phyloP scores from a whole-genome alignment of 2,113 vertebrate genomes.

The Tychaedon coryphoeus region DNA sequence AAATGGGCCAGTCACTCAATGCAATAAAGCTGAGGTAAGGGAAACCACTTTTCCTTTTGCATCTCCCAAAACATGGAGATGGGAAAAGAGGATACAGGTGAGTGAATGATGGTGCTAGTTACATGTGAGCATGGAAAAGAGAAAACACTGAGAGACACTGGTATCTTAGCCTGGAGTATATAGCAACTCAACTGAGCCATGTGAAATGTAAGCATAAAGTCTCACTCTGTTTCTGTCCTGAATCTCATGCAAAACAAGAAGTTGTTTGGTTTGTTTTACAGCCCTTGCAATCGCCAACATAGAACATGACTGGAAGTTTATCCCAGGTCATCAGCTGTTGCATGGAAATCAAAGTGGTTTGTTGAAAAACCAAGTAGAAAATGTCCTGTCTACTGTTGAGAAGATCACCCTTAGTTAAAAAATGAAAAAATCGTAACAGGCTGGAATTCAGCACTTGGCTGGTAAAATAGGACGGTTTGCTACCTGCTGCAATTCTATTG shows the following conservation, averaged over 20 bases:
- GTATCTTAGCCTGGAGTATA: neutral
- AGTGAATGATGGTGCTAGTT: neutral
- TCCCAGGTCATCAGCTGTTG: neutral
- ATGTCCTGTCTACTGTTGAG: neutral
- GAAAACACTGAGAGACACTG: neutral
- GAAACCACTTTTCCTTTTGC: neutral
- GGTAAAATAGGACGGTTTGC: neutral
- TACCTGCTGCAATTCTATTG: neutral
- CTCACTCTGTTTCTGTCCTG: neutral
- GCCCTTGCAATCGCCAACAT: neutral
- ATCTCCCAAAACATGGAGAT: neutral
- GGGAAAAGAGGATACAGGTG: neutral
- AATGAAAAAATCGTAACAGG: neutral
- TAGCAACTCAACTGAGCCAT: neutral
- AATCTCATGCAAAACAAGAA: neutral
- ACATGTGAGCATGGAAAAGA: neutral
- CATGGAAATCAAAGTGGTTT: neutral
- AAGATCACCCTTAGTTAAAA: neutral
- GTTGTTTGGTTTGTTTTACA: neutral
- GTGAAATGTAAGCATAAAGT: neutral
- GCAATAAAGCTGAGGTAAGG: neutral
- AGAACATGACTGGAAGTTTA: neutral
- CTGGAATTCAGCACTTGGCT: neutral
- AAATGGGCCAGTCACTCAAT: neutral
- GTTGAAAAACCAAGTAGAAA: conserved; percentile 1